Base-by-base conservation (phyloP, 2,888 invertebrate genomes). In the Atethmia centrago region DNA sequence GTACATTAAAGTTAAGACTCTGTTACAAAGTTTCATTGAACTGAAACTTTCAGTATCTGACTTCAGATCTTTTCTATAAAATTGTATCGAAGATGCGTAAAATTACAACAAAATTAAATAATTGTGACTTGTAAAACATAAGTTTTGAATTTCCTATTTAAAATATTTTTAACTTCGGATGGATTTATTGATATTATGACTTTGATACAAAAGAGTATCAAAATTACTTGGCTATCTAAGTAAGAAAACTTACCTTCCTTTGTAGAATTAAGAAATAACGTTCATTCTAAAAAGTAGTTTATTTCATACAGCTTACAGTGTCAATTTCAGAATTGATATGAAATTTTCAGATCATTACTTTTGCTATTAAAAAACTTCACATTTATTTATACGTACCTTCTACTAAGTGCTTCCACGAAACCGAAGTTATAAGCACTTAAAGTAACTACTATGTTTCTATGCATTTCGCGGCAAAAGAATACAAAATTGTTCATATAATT, bases 1-100 rank as follows among this genome's bases (percentile, higher is more conserved):
- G 19, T 21, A 31, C 5, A 78, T 53, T 21, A 25, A 76, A 74
- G 66, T 82, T 74, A 56, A 40, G 51, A 65, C n/a, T 42, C 2
- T n/a, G 42, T 67, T 67, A 45, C 21, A 28, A 63, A 74, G 45
- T 73, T 73, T 61, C 61, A 66, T 45, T 77, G n/a, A 61, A 58
- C 42, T 63, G 31, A 56, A 77, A 73, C 25, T 70, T 64, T 36
- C 31, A 53, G 55, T 7, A 47, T 62, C 47, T 19, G 55, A 74
- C 68, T 77, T 79, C 28, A 64, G 55, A 49, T 49, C 14, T 28
- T 63, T 51, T 63, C 21, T 31, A 63, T 67, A n/a, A 31, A 40
- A 42, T 10, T 2, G 1, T 28, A 51, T 47, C 16, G 14, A 1
- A 59, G 47, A 71, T 12, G 4, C 4, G 1, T 42, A 9, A 25